Conservation (phyloP, 1,140 invertebrate genomes). For the Plutomurus gul region DNA sequence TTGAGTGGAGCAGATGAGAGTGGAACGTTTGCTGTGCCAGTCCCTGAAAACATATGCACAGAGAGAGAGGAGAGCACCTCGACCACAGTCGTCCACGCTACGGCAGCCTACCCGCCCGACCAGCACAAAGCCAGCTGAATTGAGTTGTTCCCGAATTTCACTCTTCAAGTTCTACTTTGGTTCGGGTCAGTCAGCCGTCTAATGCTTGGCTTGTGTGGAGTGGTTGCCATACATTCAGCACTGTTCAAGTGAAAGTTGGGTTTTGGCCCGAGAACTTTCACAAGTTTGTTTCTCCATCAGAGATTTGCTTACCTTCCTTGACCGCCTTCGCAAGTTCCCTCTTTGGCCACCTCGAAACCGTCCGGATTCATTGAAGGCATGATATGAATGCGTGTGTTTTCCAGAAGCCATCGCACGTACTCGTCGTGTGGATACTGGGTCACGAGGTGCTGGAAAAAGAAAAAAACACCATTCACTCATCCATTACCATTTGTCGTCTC, state of each 20-base stretch:
- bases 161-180: background rate
- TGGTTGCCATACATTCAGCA: too few relatives aligned
- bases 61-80: too few relatives aligned
- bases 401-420: conserved; percentile 81
- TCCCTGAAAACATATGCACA: too few relatives aligned
- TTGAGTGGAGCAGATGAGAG: background rate
- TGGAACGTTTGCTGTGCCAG: background rate
- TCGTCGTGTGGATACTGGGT: conserved; percentile 76
- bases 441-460: conserved; percentile 72
- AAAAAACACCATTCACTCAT: conserved; percentile 20
- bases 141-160: background rate
- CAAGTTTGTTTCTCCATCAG: background rate
- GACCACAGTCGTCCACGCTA: too few relatives aligned
- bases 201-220: too few relatives aligned
- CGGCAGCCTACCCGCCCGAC: too few relatives aligned
- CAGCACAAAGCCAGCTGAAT: too few relatives aligned
- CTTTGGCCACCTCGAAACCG: conserved; percentile 81
- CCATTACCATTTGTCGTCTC: conserved; percentile 17
- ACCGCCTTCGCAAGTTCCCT: conserved; percentile 83
- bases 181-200: too few relatives aligned
- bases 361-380: conserved; percentile 92
- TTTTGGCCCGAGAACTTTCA: background rate
- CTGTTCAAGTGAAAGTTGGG: conserved; percentile 6
- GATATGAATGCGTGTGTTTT: conserved; percentile 88
- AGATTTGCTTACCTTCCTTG: conserved; percentile 71